Percentiles rank a stretch among this genome's conserved stretches.
Evolutionary conservation across 1,140 invertebrate genomes (phyloP).

Genomic region (Platorchestia sp.): DNA sequence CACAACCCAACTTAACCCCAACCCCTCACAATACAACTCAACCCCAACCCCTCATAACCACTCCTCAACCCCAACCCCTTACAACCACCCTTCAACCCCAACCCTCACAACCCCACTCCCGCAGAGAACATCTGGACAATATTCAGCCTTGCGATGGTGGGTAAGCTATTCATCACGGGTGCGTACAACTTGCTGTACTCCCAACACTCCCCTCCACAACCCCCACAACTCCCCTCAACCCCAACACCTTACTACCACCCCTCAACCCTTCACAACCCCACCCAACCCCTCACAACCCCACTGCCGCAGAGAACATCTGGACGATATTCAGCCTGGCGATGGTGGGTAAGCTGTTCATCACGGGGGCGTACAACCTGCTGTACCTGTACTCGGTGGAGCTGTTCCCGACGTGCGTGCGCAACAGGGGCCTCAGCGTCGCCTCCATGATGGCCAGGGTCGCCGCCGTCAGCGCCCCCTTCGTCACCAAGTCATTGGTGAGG

Average conservation of each 20-base stretch:
- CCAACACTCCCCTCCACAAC: no score
- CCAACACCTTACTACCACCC: neutral
- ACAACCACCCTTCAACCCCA: no score
- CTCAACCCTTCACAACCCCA: neutral
- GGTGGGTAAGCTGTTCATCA: slow-evolving; percentile 66
- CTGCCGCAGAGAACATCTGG: slow-evolving; percentile 57
- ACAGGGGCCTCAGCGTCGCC: slow-evolving; percentile 69
- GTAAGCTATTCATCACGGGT: slow-evolving; percentile 66
- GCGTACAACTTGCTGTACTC: slow-evolving; percentile 65
- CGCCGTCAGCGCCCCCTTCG: slow-evolving; percentile 70
- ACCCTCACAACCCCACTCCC: no score
- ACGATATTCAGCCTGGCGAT: slow-evolving; percentile 63
- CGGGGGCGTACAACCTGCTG: slow-evolving; percentile 60
- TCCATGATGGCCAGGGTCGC: slow-evolving; percentile 69
- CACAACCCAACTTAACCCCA: no score
- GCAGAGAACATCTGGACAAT: slow-evolving; percentile 61
- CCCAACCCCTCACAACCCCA: no score
- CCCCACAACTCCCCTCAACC: no score
- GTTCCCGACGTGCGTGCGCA: slow-evolving; percentile 69
- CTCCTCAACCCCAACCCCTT: no score
- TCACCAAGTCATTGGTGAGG: slow-evolving; percentile 71
- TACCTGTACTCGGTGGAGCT: slow-evolving; percentile 69
- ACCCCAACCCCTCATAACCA: no score
- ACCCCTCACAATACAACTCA: no score
- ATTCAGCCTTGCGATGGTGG: slow-evolving; percentile 62